Evolutionary conservation across 2,797 vertebrate genomes (phyloP), one percentile per base, ranked within the genome.

Genomic region (Psittacula derbiana): DNA sequence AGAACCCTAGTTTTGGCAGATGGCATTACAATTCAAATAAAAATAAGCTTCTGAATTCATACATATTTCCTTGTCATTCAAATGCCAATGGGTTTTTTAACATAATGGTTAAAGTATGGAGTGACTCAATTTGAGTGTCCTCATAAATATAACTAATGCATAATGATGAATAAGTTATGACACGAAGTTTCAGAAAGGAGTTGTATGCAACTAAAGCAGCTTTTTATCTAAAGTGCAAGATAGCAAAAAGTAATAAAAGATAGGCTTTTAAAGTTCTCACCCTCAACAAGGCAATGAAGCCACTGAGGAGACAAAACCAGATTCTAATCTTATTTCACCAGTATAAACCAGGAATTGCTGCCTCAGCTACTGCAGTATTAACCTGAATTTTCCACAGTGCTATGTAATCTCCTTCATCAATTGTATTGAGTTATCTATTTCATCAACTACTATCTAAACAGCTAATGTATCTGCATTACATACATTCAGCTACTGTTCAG

Each of bases 21-120:
- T 97, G 96, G 96, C 60, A 93, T 93, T 94, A 95, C 91, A 96
- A 96, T 98, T 97, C 93, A 96, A 97, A 97, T 97, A 97, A 96
- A 94, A 97, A 96, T 75, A 96, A 96, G 66, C 67, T 94, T 96
- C 85, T 79, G 89, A 93, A 94, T 90, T 78, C 83, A 87, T 96
- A 93, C 80, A 87, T 96, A 96, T 94, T 97, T 97, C 65, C 86
- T 96, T 96, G 88, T 96, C 95, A 92, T 81, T 75, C 84, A 80
- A 93, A 92, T 94, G 84, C 79, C 92, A 92, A 72, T 72, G 69
- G 72, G 91, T 96, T 95, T 91, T 96, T 95, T 93, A 78, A 88
- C 73, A 58, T 75, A 66, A 75, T 86, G 41, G 96, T 93, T 95
- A 58, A 94, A 97, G 92, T 95, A 91, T 33, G 11, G 85, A 94